Evolutionary conservation across 2,113 vertebrate genomes (phyloP), one percentile per base, ranked within the genome.

Genomic region (Hippoglossus stenolepis): DNA sequence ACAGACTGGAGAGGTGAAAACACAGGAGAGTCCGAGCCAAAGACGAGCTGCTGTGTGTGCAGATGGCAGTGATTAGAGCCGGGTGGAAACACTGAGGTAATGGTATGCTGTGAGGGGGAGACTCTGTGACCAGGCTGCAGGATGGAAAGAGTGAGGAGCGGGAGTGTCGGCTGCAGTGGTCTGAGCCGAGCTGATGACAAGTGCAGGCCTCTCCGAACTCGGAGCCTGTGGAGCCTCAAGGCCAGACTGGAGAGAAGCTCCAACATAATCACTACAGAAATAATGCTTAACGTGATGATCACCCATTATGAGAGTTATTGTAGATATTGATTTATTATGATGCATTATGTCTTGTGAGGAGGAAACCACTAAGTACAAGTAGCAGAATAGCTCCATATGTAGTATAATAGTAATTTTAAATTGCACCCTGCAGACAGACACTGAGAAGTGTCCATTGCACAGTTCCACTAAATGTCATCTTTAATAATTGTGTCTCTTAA

Each of bases 1-100:
- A 83, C 69, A 77, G 51, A 70, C 72, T 82, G 24, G n/a, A 79
- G 64, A 10, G 7, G 45, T 73, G 79, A 79, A 82, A 82, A 73
- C 54, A 7, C 62, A 59, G 64, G 60, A 87, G 80, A 63, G 31
- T 31, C 31, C 31, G 31, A 31, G 31, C 31, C 81, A 73, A 70
- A 76, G 81, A 84, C 70, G 83, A 47, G 73, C 83, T 83, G 87
- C 89, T 90, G 85, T 85, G 80, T 90, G 80, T 90, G 90, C 87
- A 90, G 90, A 92, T 91, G 93, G 87, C 80, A 92, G 75, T 76
- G 78, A 92, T 90, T 90, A 90, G 61, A 82, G 77, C 67, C 61
- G 70, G 80, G 83, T 91, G 93, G 91, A 93, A 93, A 92, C 84
- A 91, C 80, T 91, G 90, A 92, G 84, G 86, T 90, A 91, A 90